Evolutionary conservation across 2,888 invertebrate species (phyloP), one percentile per base, ranked within the genome.

Genomic region (Stictocephala bisonia): DNA sequence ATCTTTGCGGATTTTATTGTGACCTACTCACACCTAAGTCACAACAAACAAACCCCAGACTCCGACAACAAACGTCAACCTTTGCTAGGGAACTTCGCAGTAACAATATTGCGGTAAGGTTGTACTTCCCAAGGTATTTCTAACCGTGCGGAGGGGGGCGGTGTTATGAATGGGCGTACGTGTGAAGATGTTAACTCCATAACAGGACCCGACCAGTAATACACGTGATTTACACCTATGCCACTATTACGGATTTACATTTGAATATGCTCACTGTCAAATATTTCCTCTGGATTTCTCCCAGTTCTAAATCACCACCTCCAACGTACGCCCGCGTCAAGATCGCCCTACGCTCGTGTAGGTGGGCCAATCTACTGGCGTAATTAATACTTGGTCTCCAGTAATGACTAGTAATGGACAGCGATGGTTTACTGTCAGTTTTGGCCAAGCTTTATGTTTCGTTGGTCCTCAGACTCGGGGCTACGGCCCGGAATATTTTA

Each of bases 221-320:
- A 60, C 40, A 60, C 35, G 60, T 60, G 60, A 60, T 60, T 60
- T 60, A 60, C 60, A 7, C 31, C 60, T 3, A n/a, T 20, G 22
- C 20, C 60, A 60, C 60, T 60, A 60, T 60, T 60, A 60, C 35
- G 60, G 60, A 60, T 60, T 60, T 35, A 60, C 60, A 60, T 60
- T 60, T 60, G 60, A 60, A 60, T 60, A 60, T 60, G 60, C 60
- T 60, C 22, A 60, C 60, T 60, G 60, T 60, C 60, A 60, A 60
- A 60, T 60, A 60, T 60, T 60, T 60, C 40, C 60, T 60, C 60
- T 60, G 60, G 60, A 60, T 60, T 60, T 40, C 60, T 60, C 60
- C 40, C 60, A 40, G 60, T 60, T 31, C 40, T 60, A 60, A 60
- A 60, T 60, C 60, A 60, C 60, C 60, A 60, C 60, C 60, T 60